A percentile compares a stretch with the other conserved stretches of the same genome.
phyloP scores from a whole-genome alignment of 2,113 vertebrate genomes.

The Elaphurus davidianus region DNA sequence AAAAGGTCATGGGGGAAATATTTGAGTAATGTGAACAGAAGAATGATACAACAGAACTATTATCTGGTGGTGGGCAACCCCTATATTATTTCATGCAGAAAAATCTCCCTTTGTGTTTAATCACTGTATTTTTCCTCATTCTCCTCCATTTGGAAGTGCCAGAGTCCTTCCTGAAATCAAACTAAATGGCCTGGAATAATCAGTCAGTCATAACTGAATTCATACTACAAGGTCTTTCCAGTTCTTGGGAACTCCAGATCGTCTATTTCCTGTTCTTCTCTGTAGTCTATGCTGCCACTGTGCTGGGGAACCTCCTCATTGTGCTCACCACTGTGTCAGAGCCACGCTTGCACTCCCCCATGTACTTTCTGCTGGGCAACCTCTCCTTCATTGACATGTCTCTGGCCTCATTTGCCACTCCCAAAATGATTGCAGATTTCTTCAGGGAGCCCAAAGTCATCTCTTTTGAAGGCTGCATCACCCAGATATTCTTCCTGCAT shows the following conservation, averaged over 20 bases:
- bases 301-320: constrained; percentile 41
- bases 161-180: not conserved
- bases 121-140: not conserved
- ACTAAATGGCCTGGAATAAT: constrained; percentile 40
- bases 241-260: not conserved
- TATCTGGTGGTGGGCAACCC: no score
- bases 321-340: constrained; percentile 2
- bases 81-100: not conserved
- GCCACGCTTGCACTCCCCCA: not conserved
- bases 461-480: constrained; percentile 41
- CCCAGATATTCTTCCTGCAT: constrained; percentile 47
- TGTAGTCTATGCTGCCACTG: not conserved
- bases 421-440: constrained; percentile 51
- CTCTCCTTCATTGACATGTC: constrained; percentile 57
- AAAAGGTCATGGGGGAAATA: not conserved
- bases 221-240: constrained; percentile 12
- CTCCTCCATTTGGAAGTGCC: not conserved
- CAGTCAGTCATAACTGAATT: not conserved
- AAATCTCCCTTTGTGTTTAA: not conserved
- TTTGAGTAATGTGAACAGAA: not conserved
- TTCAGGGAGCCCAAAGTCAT: constrained; percentile 7
- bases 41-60: not conserved
- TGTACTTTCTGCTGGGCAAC: constrained; percentile 48
- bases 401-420: constrained; percentile 46
- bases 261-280: constrained; percentile 40